Evolutionary conservation across 2,797 vertebrate species (phyloP).

Genomic region (Gambusia yucatana): DNA sequence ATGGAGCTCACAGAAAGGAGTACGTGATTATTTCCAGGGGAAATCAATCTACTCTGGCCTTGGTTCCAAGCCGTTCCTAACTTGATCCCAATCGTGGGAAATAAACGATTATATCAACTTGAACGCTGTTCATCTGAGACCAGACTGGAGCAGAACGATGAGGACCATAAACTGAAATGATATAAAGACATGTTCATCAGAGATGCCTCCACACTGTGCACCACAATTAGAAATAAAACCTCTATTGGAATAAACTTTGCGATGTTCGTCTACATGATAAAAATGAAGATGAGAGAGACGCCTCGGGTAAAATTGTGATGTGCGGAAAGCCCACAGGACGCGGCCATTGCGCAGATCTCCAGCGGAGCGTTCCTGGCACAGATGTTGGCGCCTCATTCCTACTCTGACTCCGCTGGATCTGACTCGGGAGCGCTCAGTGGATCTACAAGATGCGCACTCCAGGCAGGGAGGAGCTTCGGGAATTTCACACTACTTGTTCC

Average conservation of each 20-base stretch:
- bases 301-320: neutral
- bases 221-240: conserved; percentile 4
- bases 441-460: conserved; percentile 67
- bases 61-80: neutral
- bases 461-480: conserved; percentile 73
- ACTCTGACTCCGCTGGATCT: conserved; percentile 29
- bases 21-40: conserved; percentile 2
- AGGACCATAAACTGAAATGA: conserved; percentile 19
- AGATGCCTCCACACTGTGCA: neutral
- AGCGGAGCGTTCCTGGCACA: conserved; percentile 22
- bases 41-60: conserved; percentile 14
- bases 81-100: conserved; percentile 3
- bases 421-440: conserved; percentile 49
- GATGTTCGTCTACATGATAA: neutral
- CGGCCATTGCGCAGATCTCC: conserved; percentile 31
- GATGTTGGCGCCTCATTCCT: conserved; percentile 31
- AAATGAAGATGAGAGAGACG: neutral
- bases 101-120: neutral
- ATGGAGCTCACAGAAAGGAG: conserved; percentile 2
- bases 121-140: conserved; percentile 18
- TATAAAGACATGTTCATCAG: conserved; percentile 31
- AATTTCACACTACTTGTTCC: conserved; percentile 53
- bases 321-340: neutral
- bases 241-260: conserved; percentile 8
- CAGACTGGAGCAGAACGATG: conserved; percentile 12